Evolutionary conservation across 2,113 vertebrate genomes (phyloP), one percentile per base, ranked within the genome.

Genomic region (Coryphaenoides rupestris): DNA sequence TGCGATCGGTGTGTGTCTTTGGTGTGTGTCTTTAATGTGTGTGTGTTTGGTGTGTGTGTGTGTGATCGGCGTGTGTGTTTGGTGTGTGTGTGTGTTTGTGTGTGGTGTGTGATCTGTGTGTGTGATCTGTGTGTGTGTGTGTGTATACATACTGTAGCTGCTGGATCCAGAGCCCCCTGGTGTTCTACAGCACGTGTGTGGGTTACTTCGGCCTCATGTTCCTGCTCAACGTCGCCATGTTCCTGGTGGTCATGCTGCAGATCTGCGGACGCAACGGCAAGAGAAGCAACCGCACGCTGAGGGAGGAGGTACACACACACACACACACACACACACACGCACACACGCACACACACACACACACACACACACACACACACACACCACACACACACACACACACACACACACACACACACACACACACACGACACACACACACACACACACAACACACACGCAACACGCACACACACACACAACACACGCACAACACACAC

Each of bases 211-310:
- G 90, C 63, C 72, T 97, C 66, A 85, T 99, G 80, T 98, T 99
- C 63, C 90, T 98, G 22, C 87, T 98, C 73, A 99, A 99, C 1
- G 77, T 98, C 0, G 95, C 96, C 89, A 98, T 99, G 96, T 99
- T 99, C 73, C 87, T 97, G 7, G 96, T 99, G 84, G 97, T 99
- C 28, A 95, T 99, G 94, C 90, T 95, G 72, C 97, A 99, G 83
- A 99, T 99, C 79, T 99, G 97, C 0, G 96, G 97, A 1, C 92
- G 97, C 76, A 99, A 96, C 4, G 95, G 97, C 60, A 97, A 98
- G 75, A 92, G 94, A 75, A 95, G 92, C 83, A 96, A 95, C 80
- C 90, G 93, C 28, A 94, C 91, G 2, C 77, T 96, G 55, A 84
- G 91, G 16, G 95, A 98, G 74, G 96, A 99, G 85, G 89, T 84